Percentiles rank a stretch among this genome's conserved stretches.
Conservation (phyloP, 1,140 invertebrate species). For the Pogonomyrmex californicus region DNA sequence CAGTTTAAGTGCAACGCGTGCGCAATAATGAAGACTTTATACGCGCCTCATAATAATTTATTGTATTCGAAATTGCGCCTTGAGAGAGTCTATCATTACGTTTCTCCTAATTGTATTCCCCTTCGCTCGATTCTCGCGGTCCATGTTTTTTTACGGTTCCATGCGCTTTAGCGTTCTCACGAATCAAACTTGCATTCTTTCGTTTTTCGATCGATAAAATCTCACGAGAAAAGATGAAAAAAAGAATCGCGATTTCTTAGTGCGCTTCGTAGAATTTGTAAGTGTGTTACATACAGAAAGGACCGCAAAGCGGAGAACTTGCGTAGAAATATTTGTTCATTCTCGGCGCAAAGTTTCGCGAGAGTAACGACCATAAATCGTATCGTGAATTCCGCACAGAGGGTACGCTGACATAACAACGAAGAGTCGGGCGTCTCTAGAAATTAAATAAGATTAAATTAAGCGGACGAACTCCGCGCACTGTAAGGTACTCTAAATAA, state of each 20-base stretch:
- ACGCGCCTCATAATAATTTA: slow-evolving; percentile 29
- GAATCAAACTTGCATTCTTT: not conserved
- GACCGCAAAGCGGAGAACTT: slow-evolving; percentile 8
- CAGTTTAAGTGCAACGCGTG: slow-evolving; percentile 34
- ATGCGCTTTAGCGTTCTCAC: slow-evolving; percentile 21
- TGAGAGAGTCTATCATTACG: slow-evolving; percentile 39
- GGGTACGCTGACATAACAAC: slow-evolving; percentile 12
- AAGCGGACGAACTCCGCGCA: slow-evolving; percentile 25
- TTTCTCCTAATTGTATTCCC: slow-evolving; percentile 23
- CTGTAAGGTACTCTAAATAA: slow-evolving; percentile 46
- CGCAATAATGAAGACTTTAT: slow-evolving; percentile 31
- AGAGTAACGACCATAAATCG: slow-evolving; percentile 35
- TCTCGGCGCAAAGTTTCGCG: not conserved
- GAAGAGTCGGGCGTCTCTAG: slow-evolving; percentile 31
- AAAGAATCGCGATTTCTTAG: not conserved
- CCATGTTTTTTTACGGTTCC: not conserved
- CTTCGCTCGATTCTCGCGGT: slow-evolving; percentile 13
- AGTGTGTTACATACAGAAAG: not conserved
- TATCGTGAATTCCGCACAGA: not conserved
- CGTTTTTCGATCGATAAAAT: not conserved
- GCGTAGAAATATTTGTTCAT: slow-evolving; percentile 15
- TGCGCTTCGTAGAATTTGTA: not conserved
- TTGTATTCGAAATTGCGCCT: slow-evolving; percentile 23
- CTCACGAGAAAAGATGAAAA: not conserved
- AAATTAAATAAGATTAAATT: slow-evolving; percentile 62